phyloP scores from a whole-genome alignment of 2,888 invertebrate species.

The Heteromyza rotundicornis region DNA sequence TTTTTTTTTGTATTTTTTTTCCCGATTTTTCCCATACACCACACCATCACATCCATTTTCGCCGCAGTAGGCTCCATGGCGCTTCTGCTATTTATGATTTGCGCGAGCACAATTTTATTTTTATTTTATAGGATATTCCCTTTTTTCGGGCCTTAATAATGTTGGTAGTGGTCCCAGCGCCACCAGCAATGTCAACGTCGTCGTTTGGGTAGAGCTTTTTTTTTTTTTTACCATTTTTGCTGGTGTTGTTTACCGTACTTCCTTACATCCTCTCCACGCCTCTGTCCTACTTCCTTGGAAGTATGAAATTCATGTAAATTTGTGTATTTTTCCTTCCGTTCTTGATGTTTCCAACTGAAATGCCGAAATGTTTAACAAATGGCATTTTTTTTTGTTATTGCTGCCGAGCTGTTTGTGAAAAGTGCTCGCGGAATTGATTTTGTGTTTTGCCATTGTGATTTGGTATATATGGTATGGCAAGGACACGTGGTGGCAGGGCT shows the following conservation, averaged over 20 bases:
- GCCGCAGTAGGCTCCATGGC: conserved; percentile 39
- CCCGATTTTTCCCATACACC: too few relatives aligned
- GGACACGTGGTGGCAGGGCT: neutral
- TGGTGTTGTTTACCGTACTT: conserved; percentile 10
- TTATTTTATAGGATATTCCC: conserved; percentile 20
- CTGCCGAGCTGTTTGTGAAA: neutral
- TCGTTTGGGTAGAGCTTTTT: conserved; percentile 8
- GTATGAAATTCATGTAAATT: conserved; percentile 23
- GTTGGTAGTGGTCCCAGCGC: too few relatives aligned
- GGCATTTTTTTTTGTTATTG: conserved; percentile 40
- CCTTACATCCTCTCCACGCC: conserved; percentile 28
- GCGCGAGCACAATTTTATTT: conserved; percentile 29
- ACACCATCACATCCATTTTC: neutral
- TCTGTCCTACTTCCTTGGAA: neutral
- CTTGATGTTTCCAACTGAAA: conserved; percentile 4
- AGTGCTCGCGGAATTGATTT: conserved; percentile 51
- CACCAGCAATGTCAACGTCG: neutral
- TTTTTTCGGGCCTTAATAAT: too few relatives aligned
- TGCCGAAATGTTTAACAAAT: conserved; percentile 46
- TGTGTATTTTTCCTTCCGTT: conserved; percentile 19
- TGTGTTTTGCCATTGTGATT: conserved; percentile 12
- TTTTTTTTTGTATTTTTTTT: too few relatives aligned
- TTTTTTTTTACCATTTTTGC: conserved; percentile 14
- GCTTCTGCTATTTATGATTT: conserved; percentile 48
- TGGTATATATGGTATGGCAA: neutral